Evolutionary conservation across 2,797 vertebrate genomes (phyloP), one percentile per base, ranked within the genome.

Genomic region (Hyperoplus immaculatus): DNA sequence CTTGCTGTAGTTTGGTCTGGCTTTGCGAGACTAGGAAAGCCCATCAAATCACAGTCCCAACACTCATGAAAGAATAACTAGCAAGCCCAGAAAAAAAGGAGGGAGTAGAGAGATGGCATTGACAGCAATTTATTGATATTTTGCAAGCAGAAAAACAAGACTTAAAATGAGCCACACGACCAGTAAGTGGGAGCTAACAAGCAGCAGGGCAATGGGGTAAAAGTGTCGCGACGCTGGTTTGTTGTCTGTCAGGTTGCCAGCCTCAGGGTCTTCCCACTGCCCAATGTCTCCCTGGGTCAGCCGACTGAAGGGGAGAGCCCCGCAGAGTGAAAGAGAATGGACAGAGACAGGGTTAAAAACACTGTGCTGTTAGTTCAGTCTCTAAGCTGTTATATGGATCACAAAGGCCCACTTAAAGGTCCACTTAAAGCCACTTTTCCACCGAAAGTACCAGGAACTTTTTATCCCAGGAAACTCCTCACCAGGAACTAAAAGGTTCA

Each of bases 151-250:
- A 96, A 99, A 97, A 88, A 99, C 98, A 92, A 99, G 98, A 98
- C 98, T 99, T 97, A 99, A 96, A 95, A 99, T 99, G 93, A 99
- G 97, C 98, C 98, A 99, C 94, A 99, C 98, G 62, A 99, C 98
- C 95, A 99, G 97, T 95, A 99, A 95, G 94, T 99, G 98, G 64
- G 98, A 99, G 96, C 98, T 99, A 96, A 99, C 98, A 79, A 99
- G 98, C 94, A 99, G 97, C 94, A 99, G 96, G 92, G 98, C 98
- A 94, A 99, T 98, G 91, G 98, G 98, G 91, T 99, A 99, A 98
- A 99, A 99, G 96, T 99, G 98, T 90, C 98, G 97, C 84, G 98
- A 98, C 87, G 98, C 96, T 92, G 98, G 97, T 97, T 99, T 99
- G 96, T 97, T 97, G 93, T 98, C 97, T 93, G 95, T 96, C 94